A percentile compares a stretch with the other conserved stretches of the same genome.
Conservation (phyloP, 2,113 vertebrate species). For the Apteryx owenii region DNA sequence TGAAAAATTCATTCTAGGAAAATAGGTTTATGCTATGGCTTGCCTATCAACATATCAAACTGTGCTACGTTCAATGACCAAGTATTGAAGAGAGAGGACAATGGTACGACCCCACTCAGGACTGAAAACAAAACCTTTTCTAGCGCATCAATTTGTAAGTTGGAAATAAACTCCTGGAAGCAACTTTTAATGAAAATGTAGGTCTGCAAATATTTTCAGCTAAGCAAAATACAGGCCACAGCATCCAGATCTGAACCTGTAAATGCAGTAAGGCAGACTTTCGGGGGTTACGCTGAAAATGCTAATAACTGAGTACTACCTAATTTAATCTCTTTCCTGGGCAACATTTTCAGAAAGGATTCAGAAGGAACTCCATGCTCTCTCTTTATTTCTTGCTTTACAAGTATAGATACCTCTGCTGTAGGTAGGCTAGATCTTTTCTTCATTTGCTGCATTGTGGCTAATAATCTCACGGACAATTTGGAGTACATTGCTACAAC, state of each 20-base stretch:
- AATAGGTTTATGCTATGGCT: background rate
- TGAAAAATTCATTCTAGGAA: background rate
- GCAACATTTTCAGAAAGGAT: background rate
- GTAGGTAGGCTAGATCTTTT: background rate
- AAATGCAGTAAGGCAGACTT: background rate
- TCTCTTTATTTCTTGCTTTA: background rate
- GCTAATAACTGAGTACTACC: background rate
- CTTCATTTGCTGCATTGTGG: background rate
- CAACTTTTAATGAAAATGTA: background rate
- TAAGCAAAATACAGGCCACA: background rate
- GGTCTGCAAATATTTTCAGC: background rate
- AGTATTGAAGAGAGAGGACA: background rate
- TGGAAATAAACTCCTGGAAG: background rate
- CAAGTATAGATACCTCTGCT: background rate
- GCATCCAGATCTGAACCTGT: background rate
- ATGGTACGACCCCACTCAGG: background rate
- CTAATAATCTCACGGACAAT: background rate
- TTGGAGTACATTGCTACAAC: background rate
- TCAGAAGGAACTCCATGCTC: background rate
- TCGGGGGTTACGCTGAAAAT: background rate
- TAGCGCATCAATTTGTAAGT: background rate
- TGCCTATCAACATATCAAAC: background rate
- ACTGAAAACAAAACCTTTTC: background rate
- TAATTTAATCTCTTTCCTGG: background rate
- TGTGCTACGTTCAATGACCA: background rate